phyloP scores from a whole-genome alignment of 2,797 vertebrate species.

The Pitangus sulphuratus region DNA sequence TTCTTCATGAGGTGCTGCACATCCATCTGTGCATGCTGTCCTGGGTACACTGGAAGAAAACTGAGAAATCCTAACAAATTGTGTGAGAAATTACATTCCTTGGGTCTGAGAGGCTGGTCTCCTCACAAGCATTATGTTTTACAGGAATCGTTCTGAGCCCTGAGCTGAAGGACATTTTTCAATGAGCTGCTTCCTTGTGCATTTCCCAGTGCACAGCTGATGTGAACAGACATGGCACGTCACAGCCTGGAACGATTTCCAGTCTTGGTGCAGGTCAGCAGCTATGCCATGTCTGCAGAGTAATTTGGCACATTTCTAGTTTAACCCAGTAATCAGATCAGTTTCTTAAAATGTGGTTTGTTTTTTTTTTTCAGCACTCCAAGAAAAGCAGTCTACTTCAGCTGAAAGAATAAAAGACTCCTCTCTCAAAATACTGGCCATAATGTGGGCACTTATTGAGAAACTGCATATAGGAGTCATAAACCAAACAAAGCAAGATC shows the following conservation, averaged over 20 bases:
- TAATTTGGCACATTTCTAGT: constrained; percentile 10
- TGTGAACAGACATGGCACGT: not conserved
- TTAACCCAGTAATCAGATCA: constrained; percentile 30
- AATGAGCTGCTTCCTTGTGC: not conserved
- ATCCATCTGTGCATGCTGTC: not conserved
- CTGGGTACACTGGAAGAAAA: not conserved
- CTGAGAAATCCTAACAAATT: not conserved
- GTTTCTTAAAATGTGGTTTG: not conserved
- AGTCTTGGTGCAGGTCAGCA: not conserved
- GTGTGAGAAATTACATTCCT: not conserved
- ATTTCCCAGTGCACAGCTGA: constrained; percentile 34
- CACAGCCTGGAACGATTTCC: constrained; percentile 26
- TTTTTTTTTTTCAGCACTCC: not conserved
- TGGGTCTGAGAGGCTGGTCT: not conserved
- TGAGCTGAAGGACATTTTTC: not conserved
- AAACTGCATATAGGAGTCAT: not conserved
- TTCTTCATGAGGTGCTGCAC: not conserved
- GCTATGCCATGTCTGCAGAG: not conserved
- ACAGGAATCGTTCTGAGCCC: not conserved
- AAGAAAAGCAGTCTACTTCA: not conserved
- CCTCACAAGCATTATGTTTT: not conserved
- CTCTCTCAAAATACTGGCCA: not conserved
- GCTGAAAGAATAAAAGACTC: not conserved
- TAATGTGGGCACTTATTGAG: not conserved
- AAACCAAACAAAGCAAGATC: not conserved